A percentile compares a stretch with the other conserved stretches of the same genome.
These are phyloP conservation scores for Tachysurus fulvidraco DNA, from an alignment of 2,113 vertebrate genomes.

Conservation along the genomic window DNA sequence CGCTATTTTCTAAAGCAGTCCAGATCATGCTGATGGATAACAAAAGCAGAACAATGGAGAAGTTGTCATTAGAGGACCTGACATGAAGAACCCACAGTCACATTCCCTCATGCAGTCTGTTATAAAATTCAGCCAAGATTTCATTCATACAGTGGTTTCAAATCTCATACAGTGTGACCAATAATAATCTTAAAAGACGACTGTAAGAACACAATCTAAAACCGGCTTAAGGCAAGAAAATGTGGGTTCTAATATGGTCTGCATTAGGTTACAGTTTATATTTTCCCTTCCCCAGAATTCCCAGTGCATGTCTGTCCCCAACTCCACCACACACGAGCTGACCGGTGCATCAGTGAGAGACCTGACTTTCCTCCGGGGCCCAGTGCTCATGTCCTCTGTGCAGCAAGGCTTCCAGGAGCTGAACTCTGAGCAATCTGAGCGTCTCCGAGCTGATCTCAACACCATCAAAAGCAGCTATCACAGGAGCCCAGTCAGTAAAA, in stretches of 20 bases:
- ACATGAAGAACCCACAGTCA: neutral
- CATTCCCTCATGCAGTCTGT: neutral
- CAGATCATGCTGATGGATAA: neutral
- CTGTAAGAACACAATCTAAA: neutral
- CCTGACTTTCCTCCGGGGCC: slow-evolving; percentile 60
- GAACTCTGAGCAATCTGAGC: slow-evolving; percentile 78
- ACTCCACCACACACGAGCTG: slow-evolving; percentile 77
- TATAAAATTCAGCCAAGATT: neutral
- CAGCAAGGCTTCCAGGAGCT: slow-evolving; percentile 82
- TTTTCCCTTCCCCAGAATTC: slow-evolving; percentile 79
- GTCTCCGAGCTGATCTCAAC: slow-evolving; percentile 76
- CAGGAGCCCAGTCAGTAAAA: slow-evolving; percentile 73
- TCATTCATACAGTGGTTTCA: neutral
- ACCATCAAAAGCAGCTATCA: slow-evolving; percentile 78
- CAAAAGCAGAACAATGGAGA: neutral
- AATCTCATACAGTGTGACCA: too few relatives aligned
- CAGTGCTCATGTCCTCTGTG: slow-evolving; percentile 76
- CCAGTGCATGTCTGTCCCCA: slow-evolving; percentile 79
- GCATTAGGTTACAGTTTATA: neutral
- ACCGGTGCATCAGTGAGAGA: slow-evolving; percentile 72
- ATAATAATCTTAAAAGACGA: neutral
- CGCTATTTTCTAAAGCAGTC: neutral
- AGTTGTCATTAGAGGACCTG: neutral
- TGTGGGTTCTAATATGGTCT: neutral
- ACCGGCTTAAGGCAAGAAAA: neutral